A percentile compares a stretch with the other conserved stretches of the same genome.
Evolutionary conservation across 2,888 invertebrate genomes (phyloP).

Genomic region (Agrochola macilenta): DNA sequence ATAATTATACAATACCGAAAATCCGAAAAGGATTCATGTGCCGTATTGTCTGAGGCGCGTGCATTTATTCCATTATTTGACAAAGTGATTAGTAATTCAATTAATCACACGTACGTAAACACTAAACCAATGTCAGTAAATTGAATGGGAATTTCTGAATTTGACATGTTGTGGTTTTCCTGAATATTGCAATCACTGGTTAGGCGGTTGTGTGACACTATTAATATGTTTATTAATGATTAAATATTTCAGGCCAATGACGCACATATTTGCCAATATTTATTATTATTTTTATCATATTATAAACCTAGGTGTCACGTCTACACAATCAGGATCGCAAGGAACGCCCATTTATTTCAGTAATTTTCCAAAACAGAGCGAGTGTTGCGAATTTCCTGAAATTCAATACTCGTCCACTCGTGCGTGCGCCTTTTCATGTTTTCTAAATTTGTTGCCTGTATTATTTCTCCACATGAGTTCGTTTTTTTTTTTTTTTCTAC

Average conservation of each 20-base stretch:
- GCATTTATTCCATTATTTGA: slow-evolving; percentile 5
- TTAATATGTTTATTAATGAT: slow-evolving; percentile 2
- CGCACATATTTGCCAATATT: background rate
- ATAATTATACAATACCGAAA: too few relatives aligned
- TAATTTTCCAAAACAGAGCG: background rate
- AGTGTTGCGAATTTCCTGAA: slow-evolving; percentile 19
- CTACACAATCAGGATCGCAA: background rate
- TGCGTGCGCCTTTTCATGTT: slow-evolving; percentile 3
- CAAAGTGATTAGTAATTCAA: slow-evolving; percentile 24
- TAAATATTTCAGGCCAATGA: background rate
- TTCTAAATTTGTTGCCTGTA: background rate
- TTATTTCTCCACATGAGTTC: background rate
- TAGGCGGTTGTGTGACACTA: background rate
- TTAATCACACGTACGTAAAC: slow-evolving; percentile 14
- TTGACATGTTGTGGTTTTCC: slow-evolving; percentile 44
- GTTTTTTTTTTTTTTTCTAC: background rate
- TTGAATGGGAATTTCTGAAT: slow-evolving; percentile 16
- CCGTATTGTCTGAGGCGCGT: background rate
- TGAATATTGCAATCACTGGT: slow-evolving; percentile 3
- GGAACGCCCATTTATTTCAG: background rate
- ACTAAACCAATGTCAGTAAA: slow-evolving; percentile 6
- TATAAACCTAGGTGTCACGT: background rate
- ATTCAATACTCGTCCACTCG: slow-evolving; percentile 8
- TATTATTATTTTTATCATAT: background rate
- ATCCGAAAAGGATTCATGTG: too few relatives aligned